Conservation (phyloP, 2,113 vertebrate species). For the Heterochromis multidens region DNA sequence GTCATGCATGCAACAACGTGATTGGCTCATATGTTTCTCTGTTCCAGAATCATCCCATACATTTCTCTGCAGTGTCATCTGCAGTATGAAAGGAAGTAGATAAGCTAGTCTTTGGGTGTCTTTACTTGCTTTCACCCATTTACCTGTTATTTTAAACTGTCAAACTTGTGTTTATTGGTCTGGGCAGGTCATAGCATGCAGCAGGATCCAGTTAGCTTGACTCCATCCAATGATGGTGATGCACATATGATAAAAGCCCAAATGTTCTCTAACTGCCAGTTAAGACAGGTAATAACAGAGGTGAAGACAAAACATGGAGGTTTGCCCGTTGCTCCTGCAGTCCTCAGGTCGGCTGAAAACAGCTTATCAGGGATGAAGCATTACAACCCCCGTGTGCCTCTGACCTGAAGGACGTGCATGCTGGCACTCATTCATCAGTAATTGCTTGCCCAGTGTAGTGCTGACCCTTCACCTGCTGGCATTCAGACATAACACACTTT, state of each 20-base stretch:
- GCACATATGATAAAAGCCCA: neutral
- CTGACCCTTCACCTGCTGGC: slow-evolving; percentile 33
- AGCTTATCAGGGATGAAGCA: neutral
- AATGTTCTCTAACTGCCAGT: neutral
- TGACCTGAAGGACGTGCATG: slow-evolving; percentile 1
- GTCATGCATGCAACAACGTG: neutral
- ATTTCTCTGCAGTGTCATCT: neutral
- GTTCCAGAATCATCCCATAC: no score
- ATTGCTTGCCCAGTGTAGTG: slow-evolving; percentile 16
- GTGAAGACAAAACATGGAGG: neutral
- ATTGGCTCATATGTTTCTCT: neutral
- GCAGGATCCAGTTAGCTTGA: neutral
- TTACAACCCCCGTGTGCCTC: neutral
- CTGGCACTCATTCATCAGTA: slow-evolving; percentile 35
- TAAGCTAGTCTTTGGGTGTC: neutral
- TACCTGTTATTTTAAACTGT: neutral
- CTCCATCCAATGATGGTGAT: neutral
- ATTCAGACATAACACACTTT: neutral
- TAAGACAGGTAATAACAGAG: neutral
- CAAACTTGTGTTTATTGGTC: neutral
- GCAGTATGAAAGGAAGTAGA: neutral
- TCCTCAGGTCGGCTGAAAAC: neutral
- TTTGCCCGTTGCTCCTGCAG: neutral
- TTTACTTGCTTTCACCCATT: neutral
- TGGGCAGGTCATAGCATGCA: neutral